These are phyloP conservation scores for Chromoteleia sp. DNA, from an alignment of 2,888 invertebrate species.

Conservation along the genomic window DNA sequence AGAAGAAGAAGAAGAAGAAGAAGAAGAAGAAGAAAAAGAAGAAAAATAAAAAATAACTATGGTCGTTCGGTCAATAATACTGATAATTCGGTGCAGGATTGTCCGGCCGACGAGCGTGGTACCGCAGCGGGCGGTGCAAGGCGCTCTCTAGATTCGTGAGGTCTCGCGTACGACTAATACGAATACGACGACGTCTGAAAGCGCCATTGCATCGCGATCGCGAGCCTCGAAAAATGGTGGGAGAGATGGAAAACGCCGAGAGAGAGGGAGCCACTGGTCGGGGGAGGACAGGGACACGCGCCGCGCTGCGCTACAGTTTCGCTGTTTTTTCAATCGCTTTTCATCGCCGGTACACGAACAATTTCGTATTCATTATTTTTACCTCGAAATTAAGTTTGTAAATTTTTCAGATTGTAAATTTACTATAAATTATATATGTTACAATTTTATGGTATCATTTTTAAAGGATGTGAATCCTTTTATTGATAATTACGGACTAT, in stretches of 20 bases:
- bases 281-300: constrained; percentile 24
- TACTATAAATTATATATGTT: too few species aligned
- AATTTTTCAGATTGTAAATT: too few species aligned
- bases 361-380: constrained; percentile 20
- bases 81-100: not conserved
- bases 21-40: too few species aligned
- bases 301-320: constrained; percentile 47
- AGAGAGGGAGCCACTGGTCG: constrained; percentile 83
- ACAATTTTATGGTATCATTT: too few species aligned
- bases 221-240: constrained; percentile 85
- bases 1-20: too few species aligned
- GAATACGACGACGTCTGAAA: constrained; percentile 73
- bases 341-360: constrained; percentile 7
- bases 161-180: constrained; percentile 85
- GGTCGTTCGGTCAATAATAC: not conserved
- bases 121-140: not conserved
- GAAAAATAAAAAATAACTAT: too few species aligned
- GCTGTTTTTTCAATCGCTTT: constrained; percentile 50
- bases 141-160: constrained; percentile 82
- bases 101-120: not conserved
- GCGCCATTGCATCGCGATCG: constrained; percentile 85
- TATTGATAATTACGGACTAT: too few species aligned
- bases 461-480: too few species aligned
- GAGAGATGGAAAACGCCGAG: constrained; percentile 72
- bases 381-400: too few species aligned